phyloP scores from a whole-genome alignment of 1,140 invertebrate species.

The Ips typographus region DNA sequence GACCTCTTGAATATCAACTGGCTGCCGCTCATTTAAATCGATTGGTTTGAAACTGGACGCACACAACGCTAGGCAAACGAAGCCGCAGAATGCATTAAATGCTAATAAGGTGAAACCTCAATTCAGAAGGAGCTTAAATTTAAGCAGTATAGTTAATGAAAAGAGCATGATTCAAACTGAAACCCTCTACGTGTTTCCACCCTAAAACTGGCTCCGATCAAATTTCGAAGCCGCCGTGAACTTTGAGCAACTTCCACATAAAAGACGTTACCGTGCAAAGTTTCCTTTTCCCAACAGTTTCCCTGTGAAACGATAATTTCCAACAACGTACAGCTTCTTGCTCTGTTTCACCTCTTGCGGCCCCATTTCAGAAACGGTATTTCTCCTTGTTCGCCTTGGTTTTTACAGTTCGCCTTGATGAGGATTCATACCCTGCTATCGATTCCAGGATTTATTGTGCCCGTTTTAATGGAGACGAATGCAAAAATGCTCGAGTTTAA shows the following conservation, averaged over 20 bases:
- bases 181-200: no score
- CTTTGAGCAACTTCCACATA: constrained; percentile 1
- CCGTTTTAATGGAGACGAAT: neutral
- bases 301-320: constrained; percentile 61
- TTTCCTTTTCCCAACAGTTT: constrained; percentile 61
- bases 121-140: no score
- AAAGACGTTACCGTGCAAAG: constrained; percentile 53
- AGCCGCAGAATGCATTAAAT: no score
- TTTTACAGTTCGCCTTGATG: constrained; percentile 15
- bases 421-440: constrained; percentile 14
- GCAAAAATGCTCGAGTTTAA: constrained; percentile 1
- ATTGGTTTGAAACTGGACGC: no score
- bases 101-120: no score
- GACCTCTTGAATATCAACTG: neutral
- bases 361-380: constrained; percentile 36
- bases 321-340: constrained; percentile 50
- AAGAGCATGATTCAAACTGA: no score
- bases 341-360: constrained; percentile 35
- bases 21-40: no score
- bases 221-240: neutral
- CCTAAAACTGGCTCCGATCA: neutral
- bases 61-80: no score
- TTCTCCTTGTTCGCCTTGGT: neutral
- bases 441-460: constrained; percentile 1
- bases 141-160: no score